Base-by-base conservation (phyloP, 2,797 vertebrate genomes). In the Cheirogaleus major region DNA sequence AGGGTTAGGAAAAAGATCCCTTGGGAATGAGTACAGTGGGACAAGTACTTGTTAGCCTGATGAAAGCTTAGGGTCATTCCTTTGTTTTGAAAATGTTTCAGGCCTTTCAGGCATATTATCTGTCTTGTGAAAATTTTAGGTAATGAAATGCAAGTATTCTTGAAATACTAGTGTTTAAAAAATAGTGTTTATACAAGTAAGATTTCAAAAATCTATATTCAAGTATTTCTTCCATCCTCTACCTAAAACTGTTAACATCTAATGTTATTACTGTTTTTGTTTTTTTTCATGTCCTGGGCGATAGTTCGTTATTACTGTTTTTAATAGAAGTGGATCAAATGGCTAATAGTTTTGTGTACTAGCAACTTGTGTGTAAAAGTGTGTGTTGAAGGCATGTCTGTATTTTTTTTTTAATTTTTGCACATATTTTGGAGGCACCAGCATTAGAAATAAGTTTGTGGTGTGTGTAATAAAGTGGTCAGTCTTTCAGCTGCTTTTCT, bases 381-480 rank as follows among this genome's bases (percentile, higher is more conserved):
- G 30, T 45, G 7, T 45, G 30, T 30, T 35, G 41, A 65, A 90
- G 57, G 57, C 65, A 32, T 43, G 30, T 41, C 48, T 48, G 11
- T 73, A 12, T 65, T 41, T 48, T 76, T 10, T 48, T 25, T 57
- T 14, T 80, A 25, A 67, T 9, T 89, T 96, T 91, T 97, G 67
- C 50, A 20, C 91, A 65, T 41, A 7, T 97, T 97, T 95, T 95
- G 94, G 93, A 96, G 92, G 95, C 92, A 97, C 84, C 73, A 96
- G 67, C n/a, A 43, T 89, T 97, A 95, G 97, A 98, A 98, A 95
- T 80, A 98, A 98, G 95, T 80, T 95, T 12, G 43, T 90, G 89
- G 96, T 97, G 84, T 95, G 84, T 96, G 95, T 86, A 96, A 95
- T 95, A 89, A 97, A 95, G 89, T 92, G 82, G 97, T 94, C 76